A percentile compares a stretch with the other conserved stretches of the same genome.
These are phyloP conservation scores for Lagria hirta DNA, from an alignment of 2,888 invertebrate genomes.

Conservation along the genomic window DNA sequence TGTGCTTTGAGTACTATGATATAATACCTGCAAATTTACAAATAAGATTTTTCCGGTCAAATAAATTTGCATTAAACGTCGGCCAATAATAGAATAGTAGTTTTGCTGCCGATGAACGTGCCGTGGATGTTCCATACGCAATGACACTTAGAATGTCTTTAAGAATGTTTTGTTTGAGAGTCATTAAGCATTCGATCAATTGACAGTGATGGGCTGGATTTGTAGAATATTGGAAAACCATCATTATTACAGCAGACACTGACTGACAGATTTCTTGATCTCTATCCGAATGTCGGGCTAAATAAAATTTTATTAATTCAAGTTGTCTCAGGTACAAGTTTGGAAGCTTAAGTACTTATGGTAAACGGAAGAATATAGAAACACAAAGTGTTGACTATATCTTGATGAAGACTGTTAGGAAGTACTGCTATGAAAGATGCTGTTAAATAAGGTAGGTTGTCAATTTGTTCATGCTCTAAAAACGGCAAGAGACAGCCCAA, in stretches of 20 bases:
- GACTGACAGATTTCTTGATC: constrained; percentile 80
- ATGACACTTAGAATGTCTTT: constrained; percentile 94
- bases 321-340: background rate
- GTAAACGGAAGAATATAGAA: constrained; percentile 96
- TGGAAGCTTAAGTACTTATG: constrained; percentile 69
- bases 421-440: constrained; percentile 93
- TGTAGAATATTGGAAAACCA: constrained; percentile 94
- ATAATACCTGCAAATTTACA: constrained; percentile 86
- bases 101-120: constrained; percentile 94
- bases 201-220: constrained; percentile 97
- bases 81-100: constrained; percentile 99
- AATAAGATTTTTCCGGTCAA: constrained; percentile 84
- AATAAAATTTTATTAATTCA: constrained; percentile 12
- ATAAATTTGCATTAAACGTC: constrained; percentile 89
- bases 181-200: constrained; percentile 94
- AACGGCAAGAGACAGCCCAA: constrained; percentile 94
- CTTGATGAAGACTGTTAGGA: constrained; percentile 87
- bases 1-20: constrained; percentile 33
- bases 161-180: constrained; percentile 84
- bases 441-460: constrained; percentile 91
- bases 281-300: constrained; percentile 66
- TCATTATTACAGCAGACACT: constrained; percentile 92
- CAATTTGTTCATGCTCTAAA: constrained; percentile 93
- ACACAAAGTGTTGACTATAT: constrained; percentile 91
- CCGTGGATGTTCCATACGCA: constrained; percentile 93